Evolutionary conservation across 2,888 invertebrate genomes (phyloP), one percentile per base, ranked within the genome.

Genomic region (Synanthedon andrenaeformis): DNA sequence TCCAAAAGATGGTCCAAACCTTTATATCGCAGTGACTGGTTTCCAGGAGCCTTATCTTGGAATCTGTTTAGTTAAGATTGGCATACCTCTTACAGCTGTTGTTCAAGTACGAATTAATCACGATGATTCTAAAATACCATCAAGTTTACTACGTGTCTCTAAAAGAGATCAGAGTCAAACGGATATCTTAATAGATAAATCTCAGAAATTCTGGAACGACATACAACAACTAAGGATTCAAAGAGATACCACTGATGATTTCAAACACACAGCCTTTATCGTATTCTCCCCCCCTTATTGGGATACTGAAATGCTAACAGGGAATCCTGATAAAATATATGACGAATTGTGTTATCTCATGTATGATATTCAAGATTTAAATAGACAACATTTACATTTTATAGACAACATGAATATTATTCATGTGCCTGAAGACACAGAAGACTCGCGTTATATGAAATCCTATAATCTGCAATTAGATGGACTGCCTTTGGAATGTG

Each of bases 361-460:
- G 68, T 89, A 89, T 57, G 89, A 90, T 63, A 68, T 89, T 49
- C 85, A 89, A 64, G 89, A 90, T 60, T 74, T 89, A 51, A 74
- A 75, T 5, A 69, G 86, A 56, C 88, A 89, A 60, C 88, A 89
- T 63, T 49, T 51, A 3, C 73, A 82, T 60, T 90, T 87, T 64
- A 67, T 89, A 55, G 68, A 79, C 11, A 87, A 83, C 59, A 86
- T 89, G 79, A 73, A 79, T 57, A 71, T 82, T 50, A 70, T 80
- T 49, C 56, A 67, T 51, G 71, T 87, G 55, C 77, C 82, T 3
- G 57, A 69, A 51, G 69, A 69, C 17, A 45, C 51, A 23, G 52
- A 54, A n/a, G 63, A 73, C 13, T 57, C 65, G 8, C 56, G 54
- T 23, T 66, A 58, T 54, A 58, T 58, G 35, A 60, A 58, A n/a